Evolutionary conservation across 2,113 vertebrate genomes (phyloP), one percentile per base, ranked within the genome.

Genomic region (Mastomys coucha): DNA sequence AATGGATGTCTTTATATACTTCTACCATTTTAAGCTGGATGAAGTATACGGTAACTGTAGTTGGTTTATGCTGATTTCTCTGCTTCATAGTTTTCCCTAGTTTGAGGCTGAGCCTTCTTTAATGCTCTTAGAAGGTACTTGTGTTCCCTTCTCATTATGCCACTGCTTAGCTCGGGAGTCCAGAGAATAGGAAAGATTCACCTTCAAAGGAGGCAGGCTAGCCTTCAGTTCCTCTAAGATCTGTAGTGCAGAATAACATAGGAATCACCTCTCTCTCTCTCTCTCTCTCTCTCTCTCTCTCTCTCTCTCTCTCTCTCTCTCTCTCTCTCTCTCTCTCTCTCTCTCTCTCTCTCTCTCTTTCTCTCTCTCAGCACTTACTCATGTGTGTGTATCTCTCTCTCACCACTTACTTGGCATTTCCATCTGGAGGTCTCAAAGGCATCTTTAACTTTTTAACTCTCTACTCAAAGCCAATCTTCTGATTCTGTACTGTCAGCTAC

Each of bases 371-470:
- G 63, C 49, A 1, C 58, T 89, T 67, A 26, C 26, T 39, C 77
- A 42, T 45, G 45, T 45, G 45, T 45, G 45, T 45, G 45, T 45
- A 5, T 20, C 58, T 60, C 58, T 60, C 58, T 91, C 42, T 67
- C 10, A 36, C 70, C 49, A 1, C 60, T 89, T 69, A 28, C 26
- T 39, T 73, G n/a, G 70, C 70, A 45, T 96, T 88, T 96, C 42
- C 60, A 51, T 53, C 17, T 51, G 73, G 75, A 88, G 56, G 28
- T 93, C 75, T 95, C 60, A 87, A 39, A 80, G 91, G 17, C 51
- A 72, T 85, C 19, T 94, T 95, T 91, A 56, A 75, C 11, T 85
- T 82, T 93, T 96, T 85, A 88, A 78, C 63, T 67, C 76, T 82
- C 88, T 89, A 12, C 31, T 87, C 53, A 42, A 7, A 97, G 31